Evolutionary conservation across 1,140 invertebrate genomes (phyloP).

Genomic region (Apolygus lucorum): DNA sequence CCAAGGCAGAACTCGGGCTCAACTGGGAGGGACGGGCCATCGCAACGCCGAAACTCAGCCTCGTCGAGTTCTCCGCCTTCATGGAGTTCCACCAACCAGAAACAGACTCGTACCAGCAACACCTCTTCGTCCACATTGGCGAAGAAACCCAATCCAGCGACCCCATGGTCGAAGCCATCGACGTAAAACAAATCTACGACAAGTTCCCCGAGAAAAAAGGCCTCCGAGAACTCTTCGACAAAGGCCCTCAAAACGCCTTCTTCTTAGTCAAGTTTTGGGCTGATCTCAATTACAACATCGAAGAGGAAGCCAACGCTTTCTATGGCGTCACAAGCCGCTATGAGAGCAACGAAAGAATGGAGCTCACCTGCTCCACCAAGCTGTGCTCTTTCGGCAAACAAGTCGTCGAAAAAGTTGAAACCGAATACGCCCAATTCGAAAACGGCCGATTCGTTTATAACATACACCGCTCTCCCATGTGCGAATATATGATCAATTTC

Average conservation of each 20-base stretch:
- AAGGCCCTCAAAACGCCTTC: slow-evolving; percentile 93
- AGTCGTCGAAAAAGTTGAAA: slow-evolving; percentile 94
- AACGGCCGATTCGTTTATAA: slow-evolving; percentile 77
- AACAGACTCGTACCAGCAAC: slow-evolving; percentile 44
- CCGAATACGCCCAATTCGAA: slow-evolving; percentile 90
- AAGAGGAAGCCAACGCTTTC: slow-evolving; percentile 78
- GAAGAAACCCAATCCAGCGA: slow-evolving; percentile 84
- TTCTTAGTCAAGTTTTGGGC: slow-evolving; percentile 99
- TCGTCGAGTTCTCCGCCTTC: slow-evolving; percentile 96
- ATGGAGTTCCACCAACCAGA: slow-evolving; percentile 88
- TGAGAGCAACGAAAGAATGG: slow-evolving; percentile 96
- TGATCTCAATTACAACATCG: slow-evolving; percentile 92
- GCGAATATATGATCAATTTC: slow-evolving; percentile 99
- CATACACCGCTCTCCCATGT: slow-evolving; percentile 80
- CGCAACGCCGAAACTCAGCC: slow-evolving; percentile 88
- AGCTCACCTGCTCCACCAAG: slow-evolving; percentile 97
- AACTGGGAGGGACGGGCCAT: slow-evolving; percentile 93
- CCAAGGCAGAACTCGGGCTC: slow-evolving; percentile 39
- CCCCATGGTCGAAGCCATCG: slow-evolving; percentile 60
- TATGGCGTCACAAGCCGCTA: slow-evolving; percentile 96
- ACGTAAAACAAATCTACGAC: slow-evolving; percentile 53
- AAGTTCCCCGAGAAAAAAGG: slow-evolving; percentile 98
- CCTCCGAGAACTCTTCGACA: slow-evolving; percentile 96
- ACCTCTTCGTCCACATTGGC: slow-evolving; percentile 95
- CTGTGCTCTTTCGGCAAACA: slow-evolving; percentile 99